A percentile compares a stretch with the other conserved stretches of the same genome.
These are phyloP conservation scores for Hemicrepidius hirtus DNA, from an alignment of 2,888 invertebrate species.

Conservation along the genomic window DNA sequence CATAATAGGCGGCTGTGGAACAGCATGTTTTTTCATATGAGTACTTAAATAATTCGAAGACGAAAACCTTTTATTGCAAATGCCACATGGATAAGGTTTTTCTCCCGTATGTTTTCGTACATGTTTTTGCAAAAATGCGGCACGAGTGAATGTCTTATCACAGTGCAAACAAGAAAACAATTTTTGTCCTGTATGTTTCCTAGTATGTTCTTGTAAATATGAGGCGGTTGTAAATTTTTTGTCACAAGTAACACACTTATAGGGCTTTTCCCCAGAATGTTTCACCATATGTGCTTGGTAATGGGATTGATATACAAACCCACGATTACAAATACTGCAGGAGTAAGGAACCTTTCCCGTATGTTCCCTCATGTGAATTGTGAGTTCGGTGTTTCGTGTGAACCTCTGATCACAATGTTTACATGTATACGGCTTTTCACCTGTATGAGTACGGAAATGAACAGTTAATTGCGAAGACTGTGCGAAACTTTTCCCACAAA, in stretches of 20 bases:
- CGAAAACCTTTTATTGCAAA: slow-evolving; percentile 51
- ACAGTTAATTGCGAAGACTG: slow-evolving; percentile 77
- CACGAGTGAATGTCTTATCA: slow-evolving; percentile 49
- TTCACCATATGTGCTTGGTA: slow-evolving; percentile 67
- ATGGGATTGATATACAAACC: slow-evolving; percentile 67
- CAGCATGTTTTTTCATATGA: slow-evolving; percentile 50
- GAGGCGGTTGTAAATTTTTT: slow-evolving; percentile 50
- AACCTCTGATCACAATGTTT: slow-evolving; percentile 67
- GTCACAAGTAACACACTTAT: slow-evolving; percentile 47
- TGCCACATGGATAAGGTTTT: slow-evolving; percentile 48
- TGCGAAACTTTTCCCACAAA: slow-evolving; percentile 77
- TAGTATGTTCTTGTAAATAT: slow-evolving; percentile 49
- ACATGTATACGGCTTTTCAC: slow-evolving; percentile 61
- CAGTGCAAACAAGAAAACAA: slow-evolving; percentile 48
- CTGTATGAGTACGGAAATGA: slow-evolving; percentile 77
- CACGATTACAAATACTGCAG: slow-evolving; percentile 68
- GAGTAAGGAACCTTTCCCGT: slow-evolving; percentile 69
- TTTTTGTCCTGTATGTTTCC: slow-evolving; percentile 50
- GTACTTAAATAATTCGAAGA: slow-evolving; percentile 52
- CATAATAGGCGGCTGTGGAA: slow-evolving; percentile 31
- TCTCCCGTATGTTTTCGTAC: slow-evolving; percentile 50
- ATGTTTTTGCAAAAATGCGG: slow-evolving; percentile 49
- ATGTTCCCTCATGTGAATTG: slow-evolving; percentile 69
- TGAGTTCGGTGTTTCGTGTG: slow-evolving; percentile 69
- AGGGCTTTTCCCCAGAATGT: slow-evolving; percentile 58